These are phyloP conservation scores for Parnassius apollo DNA, from an alignment of 2,888 invertebrate genomes.

Conservation along the genomic window DNA sequence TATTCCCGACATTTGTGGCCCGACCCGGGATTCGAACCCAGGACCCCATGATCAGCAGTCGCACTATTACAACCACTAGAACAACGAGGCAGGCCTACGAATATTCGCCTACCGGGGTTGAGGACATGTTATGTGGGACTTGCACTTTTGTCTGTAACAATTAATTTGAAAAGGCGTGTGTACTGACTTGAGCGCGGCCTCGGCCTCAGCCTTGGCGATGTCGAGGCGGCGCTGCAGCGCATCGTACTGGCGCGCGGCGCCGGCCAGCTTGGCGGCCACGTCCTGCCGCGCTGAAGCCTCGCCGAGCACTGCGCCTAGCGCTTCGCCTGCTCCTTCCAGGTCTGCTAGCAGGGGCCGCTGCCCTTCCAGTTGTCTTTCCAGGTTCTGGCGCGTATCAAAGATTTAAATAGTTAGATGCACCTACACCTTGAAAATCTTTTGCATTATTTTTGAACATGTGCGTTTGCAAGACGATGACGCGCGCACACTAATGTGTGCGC, in stretches of 20 bases:
- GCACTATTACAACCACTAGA: too few species aligned
- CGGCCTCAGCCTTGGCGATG: slow-evolving; percentile 93
- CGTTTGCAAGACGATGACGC: too few species aligned
- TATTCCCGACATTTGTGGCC: too few species aligned
- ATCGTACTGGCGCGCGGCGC: slow-evolving; percentile 93
- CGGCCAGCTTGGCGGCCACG: slow-evolving; percentile 92
- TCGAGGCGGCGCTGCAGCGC: slow-evolving; percentile 94
- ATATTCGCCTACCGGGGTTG: too few species aligned
- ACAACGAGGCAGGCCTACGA: too few species aligned
- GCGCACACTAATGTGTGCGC: too few species aligned
- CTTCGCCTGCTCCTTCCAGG: slow-evolving; percentile 93
- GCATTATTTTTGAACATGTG: too few species aligned
- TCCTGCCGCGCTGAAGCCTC: slow-evolving; percentile 95
- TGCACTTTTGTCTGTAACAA: neutral
- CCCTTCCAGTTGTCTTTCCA: slow-evolving; percentile 93
- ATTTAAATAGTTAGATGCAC: too few species aligned
- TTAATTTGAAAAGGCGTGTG: neutral
- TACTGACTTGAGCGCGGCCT: slow-evolving; percentile 86
- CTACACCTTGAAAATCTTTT: too few species aligned
- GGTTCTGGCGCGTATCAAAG: slow-evolving; percentile 63
- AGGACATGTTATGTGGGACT: neutral
- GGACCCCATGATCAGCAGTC: too few species aligned
- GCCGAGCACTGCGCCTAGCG: slow-evolving; percentile 91
- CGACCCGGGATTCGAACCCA: too few species aligned
- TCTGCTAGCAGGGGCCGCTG: slow-evolving; percentile 93